Base-by-base conservation (phyloP, 2,113 vertebrate species). In the Hippoglossus stenolepis region DNA sequence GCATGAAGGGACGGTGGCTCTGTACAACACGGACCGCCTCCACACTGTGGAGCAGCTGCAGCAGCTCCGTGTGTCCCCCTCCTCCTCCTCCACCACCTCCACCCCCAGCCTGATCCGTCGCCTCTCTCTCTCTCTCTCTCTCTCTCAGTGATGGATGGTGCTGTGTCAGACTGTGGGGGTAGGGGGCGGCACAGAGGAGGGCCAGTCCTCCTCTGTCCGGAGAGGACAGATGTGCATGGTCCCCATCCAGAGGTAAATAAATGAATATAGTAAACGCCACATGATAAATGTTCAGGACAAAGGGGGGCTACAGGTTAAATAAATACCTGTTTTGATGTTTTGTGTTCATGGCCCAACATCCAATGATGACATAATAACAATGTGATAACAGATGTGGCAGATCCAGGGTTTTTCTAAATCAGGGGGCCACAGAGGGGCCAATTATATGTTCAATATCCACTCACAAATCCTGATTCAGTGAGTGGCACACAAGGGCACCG, bases 181-280 rank as follows among this genome's bases (percentile, higher is more conserved):
- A 86, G 78, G 35, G 81, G 65, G 79, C 62, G 81, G 79, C 75
- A 80, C 65, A 60, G 64, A 71, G 62, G 80, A 68, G 31, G 31
- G 31, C 2, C 24, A 24, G 24, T 2, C 24, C 1, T 24, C 24
- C 24, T 24, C 24, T 24, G 24, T 24, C 24, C 24, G 24, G 26
- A 78, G 79, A 68, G 75, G 40, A 75, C 31, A 70, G 62, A 64
- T 43, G 35, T 5, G 20, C 20, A 20, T 56, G 53, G 53, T 23
- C n/a, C 53, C 20, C 53, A 56, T 56, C 18, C 49, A 51, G 17
- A 51, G 5, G 14, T 28, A 43, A 43, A 43, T 43, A 13, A 43
- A 51, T 13, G 20, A 21, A 58, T 49, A 58, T 15, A 49, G 56
- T 13, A 6, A 49, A 66, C 6, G 11, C 62, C 21, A 7, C 35